Conservation (phyloP, 2,113 vertebrate species). For the Lophura nycthemera region DNA sequence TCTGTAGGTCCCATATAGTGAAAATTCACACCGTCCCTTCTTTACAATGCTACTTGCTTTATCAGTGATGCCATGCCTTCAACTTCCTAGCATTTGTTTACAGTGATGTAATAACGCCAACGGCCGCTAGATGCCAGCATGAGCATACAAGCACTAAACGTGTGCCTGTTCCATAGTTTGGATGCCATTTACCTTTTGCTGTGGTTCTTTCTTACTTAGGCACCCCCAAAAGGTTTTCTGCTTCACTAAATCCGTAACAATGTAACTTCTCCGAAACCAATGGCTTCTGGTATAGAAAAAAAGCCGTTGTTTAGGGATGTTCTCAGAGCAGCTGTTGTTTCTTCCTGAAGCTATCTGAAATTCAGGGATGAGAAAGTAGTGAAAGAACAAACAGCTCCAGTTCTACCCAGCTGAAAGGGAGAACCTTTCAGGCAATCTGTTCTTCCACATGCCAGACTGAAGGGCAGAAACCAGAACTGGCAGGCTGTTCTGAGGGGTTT, state of each 20-base stretch:
- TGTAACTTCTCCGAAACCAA: background rate
- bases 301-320: background rate
- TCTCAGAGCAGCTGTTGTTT: background rate
- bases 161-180: fast-evolving
- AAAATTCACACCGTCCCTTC: background rate
- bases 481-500: background rate
- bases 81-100: background rate
- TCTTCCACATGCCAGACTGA: background rate
- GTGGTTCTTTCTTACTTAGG: no score
- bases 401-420: background rate
- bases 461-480: background rate
- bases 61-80: background rate
- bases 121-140: conserved; percentile 51
- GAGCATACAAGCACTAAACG: background rate
- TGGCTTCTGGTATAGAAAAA: background rate
- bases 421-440: no score
- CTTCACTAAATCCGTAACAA: background rate
- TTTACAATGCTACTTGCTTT: background rate
- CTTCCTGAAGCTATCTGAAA: background rate
- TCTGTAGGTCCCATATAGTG: background rate
- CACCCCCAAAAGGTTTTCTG: no score
- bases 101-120: background rate
- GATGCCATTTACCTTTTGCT: no score
- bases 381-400: background rate
- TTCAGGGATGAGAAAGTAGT: background rate